Base-by-base conservation (phyloP, 2,113 vertebrate genomes). In the Aegotheles bennettii region DNA sequence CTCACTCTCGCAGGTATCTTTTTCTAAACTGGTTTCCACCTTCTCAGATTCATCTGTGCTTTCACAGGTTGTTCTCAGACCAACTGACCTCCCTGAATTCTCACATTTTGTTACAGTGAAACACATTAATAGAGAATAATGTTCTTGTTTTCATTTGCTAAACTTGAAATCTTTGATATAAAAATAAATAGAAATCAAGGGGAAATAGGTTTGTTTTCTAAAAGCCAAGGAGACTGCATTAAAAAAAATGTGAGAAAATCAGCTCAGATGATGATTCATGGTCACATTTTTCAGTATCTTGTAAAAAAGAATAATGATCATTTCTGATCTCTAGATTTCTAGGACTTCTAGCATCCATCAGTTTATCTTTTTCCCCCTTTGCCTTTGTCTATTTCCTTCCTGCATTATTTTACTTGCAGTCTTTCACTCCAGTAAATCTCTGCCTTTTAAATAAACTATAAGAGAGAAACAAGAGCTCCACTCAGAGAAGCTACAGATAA, bases 231-330 rank as follows among this genome's bases (percentile, higher is more conserved):
- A 84, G 24, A 79, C 63, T 28, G 56, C 71, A 69, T 95, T 85
- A 75, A 84, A 48, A 48, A 48, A 48, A 48, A 48, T 61, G 87
- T 79, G 91, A 96, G 87, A 80, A 95, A 87, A 94, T 95, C 69
- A 94, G 89, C 69, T 81, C 73, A 69, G 80, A 85, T 85, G 96
- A 96, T 97, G 96, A 97, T 95, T 97, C 97, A 97, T 9, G 14
- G 93, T 96, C 95, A 98, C 95, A 97, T 97, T 97, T 96, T 91
- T 89, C 95, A 89, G 70, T 89, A 57, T 76, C 69, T 81, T 89
- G 56, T 93, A 77, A 79, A 96, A 95, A 89, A 69, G 54, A 88
- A 83, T 79, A 90, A 76, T 78, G 38, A 56, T 71, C 33, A 89
- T 36, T 64, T 95, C 83, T 88, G 77, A 77, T 97, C 24, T 96